Evolutionary conservation across 2,888 invertebrate genomes (phyloP), one percentile per base, ranked within the genome.

Genomic region (Sarcophaga variegata): DNA sequence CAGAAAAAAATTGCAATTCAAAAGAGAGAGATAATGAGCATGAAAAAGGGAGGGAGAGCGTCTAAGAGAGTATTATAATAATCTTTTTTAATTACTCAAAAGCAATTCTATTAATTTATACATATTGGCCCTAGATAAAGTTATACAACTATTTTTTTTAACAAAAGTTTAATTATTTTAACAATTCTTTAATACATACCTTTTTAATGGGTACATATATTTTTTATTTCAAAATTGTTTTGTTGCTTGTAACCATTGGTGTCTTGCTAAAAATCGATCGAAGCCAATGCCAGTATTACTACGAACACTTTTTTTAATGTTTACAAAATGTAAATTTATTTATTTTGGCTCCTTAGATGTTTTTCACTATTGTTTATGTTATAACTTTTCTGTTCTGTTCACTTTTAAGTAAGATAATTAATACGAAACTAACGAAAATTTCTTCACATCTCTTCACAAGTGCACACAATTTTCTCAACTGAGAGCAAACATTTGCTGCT

Each of bases 191-290:
- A 64, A 37, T 20, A 78, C 77, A 67, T 67, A 78, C 72, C 14
- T 20, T 54, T 63, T 49, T 27, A 14, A 12, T 75, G 17, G 54
- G 54, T 54, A 54, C 17, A 14, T 54, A 54, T 54, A 17, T 54
- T 14, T 54, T 11, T 37, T 49, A 2, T 62, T 49, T 62, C n/a
- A 67, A 66, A n/a, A 47, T 70, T 14, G 12, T 62, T 12, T 14
- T 49, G 37, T 25, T 62, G 63, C 14, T 71, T 3, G 20, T 49
- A 25, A 22, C 27, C 47, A 60, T 12, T 45, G 3, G 25, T 37
- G 70, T 77, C 72, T 37, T 72, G 83, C 22, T 67, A 83, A 83
- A 83, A 83, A 78, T 83, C 83, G 77, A 83, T 83, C 71, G 2
- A 17, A 76, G 14, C 25, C 27, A 20, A 59, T 63, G 47, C 45